Evolutionary conservation across 2,797 vertebrate species (phyloP).

Genomic region (Pampus argenteus): DNA sequence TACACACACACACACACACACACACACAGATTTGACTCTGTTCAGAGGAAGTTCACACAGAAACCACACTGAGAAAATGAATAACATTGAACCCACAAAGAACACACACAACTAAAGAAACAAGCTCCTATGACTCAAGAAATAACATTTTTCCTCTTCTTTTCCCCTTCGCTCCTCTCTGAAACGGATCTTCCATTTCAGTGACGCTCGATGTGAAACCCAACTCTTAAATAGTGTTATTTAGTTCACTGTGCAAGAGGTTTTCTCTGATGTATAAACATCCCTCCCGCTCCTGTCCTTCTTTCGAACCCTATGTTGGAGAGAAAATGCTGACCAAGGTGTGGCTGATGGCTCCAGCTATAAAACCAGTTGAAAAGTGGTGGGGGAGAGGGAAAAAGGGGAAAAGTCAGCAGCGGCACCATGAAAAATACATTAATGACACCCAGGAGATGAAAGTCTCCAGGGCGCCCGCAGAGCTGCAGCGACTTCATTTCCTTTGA

Average conservation of each 20-base stretch:
- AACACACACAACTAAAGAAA: conserved; percentile 51
- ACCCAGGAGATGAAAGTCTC: conserved; percentile 12
- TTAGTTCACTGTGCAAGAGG: conserved; percentile 13
- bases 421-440: conserved; percentile 64
- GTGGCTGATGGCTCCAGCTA: conserved; percentile 38
- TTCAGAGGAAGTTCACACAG: conserved; percentile 61
- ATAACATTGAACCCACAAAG: conserved; percentile 63
- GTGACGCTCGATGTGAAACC: conserved; percentile 29
- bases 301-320: conserved; percentile 22
- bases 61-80: conserved; percentile 59
- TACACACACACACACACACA: conserved; percentile 9
- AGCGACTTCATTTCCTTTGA: conserved; percentile 16
- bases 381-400: conserved; percentile 16
- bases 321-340: conserved; percentile 56
- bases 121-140: conserved; percentile 19
- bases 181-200: conserved; percentile 30
- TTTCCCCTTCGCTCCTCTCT: not conserved
- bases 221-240: conserved; percentile 30
- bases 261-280: conserved; percentile 22
- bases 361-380: conserved; percentile 53
- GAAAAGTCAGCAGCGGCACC: conserved; percentile 35
- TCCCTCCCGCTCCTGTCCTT: conserved; percentile 21
- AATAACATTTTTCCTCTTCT: conserved; percentile 27
- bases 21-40: conserved; percentile 12
- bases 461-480: not conserved